Evolutionary conservation across 2,888 invertebrate genomes (phyloP), one percentile per base, ranked within the genome.

Genomic region (Leptura quadrifasciata): DNA sequence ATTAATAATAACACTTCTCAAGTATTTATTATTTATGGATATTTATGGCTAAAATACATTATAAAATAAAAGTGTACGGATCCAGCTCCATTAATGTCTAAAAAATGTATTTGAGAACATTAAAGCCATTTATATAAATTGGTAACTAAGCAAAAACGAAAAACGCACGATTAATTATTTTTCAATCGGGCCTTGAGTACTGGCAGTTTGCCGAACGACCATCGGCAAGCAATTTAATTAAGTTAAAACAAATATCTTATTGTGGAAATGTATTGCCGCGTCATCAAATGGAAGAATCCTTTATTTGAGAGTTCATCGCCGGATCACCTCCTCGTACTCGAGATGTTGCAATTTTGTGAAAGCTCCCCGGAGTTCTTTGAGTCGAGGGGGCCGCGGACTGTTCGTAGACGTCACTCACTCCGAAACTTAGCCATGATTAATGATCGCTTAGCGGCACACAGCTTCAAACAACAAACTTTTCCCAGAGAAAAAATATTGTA

Each of bases 401-500:
- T 87, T 87, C 88, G 88, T 87, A 88, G 88, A 88, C 89, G 90
- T 89, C 90, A 89, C 88, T 89, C 89, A 89, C 89, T 89, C 88
- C 89, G 90, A 91, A 91, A 90, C 90, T 90, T 90, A 85, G 80
- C 89, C 89, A 90, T 91, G 91, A 91, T 91, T 91, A 91, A 91
- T 91, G 91, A 90, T 90, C 88, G 89, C 89, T 89, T 89, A 90
- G 89, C 88, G 87, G 88, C 88, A 88, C 89, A 89, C 90, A 90
- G 91, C 91, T 91, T 90, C 91, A 90, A 91, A 91, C 91, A 91
- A 91, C 91, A 91, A 91, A 91, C 91, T 91, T 91, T 91, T 91
- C 91, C 91, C 91, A 91, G 91, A 90, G 91, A 91, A 89, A 89
- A 89, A 89, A 90, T 89, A 88, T 88, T 88, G 87, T 88, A 87